phyloP scores from a whole-genome alignment of 2,113 vertebrate species.

The Corynorhinus townsendii region DNA sequence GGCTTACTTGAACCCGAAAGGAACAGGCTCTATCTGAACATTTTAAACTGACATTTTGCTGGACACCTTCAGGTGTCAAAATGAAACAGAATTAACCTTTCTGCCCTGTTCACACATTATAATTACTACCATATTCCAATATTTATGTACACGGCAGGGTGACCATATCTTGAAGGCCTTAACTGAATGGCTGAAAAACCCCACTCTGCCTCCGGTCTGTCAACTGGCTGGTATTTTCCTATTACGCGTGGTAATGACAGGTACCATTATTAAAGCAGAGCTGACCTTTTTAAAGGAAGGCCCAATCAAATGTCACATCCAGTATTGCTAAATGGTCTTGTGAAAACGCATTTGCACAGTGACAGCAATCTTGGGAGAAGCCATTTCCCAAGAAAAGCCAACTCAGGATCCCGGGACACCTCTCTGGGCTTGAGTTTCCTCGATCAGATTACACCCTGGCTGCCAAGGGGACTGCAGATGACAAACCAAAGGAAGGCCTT shows the following conservation, averaged over 20 bases:
- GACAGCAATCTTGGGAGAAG: background rate
- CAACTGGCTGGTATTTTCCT: background rate
- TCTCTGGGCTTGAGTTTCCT: background rate
- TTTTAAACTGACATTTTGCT: conserved; percentile 1
- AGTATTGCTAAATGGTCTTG: background rate
- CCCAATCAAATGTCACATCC: background rate
- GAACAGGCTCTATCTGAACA: background rate
- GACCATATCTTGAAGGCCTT: background rate
- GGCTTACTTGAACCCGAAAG: background rate
- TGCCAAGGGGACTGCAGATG: background rate
- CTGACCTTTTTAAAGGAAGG: background rate
- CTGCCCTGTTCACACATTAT: background rate
- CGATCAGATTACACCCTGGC: background rate
- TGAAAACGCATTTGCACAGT: background rate
- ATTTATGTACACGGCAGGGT: background rate
- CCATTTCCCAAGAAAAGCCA: conserved; percentile 2
- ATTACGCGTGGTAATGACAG: fast-evolving
- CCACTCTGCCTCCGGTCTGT: background rate
- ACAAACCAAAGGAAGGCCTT: background rate
- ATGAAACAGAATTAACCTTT: conserved; percentile 36
- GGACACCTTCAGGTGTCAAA: conserved; percentile 45
- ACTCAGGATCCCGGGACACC: background rate
- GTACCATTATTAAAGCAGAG: background rate
- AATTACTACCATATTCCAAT: conserved; percentile 24
- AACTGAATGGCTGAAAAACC: conserved; percentile 13